Evolutionary conservation across 2,797 vertebrate species (phyloP).

Genomic region (Danio albolineatus): DNA sequence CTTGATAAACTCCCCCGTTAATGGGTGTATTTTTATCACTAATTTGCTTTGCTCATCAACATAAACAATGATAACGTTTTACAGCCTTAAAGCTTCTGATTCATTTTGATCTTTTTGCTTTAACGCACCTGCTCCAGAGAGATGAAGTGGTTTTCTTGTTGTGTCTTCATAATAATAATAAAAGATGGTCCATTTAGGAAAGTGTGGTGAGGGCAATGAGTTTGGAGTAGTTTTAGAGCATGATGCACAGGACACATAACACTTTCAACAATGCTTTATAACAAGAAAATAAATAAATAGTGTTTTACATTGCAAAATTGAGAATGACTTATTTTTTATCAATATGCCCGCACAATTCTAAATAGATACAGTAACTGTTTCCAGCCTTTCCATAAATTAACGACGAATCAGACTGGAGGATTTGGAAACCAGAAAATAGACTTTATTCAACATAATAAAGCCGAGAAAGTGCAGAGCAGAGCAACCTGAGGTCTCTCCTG

Average conservation of each 20-base stretch:
- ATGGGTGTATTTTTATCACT: slow-evolving; percentile 47
- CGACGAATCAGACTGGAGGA: too few relatives aligned
- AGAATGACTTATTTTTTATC: too few relatives aligned
- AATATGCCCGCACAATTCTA: too few relatives aligned
- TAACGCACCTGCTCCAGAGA: not conserved
- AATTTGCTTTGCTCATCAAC: slow-evolving; percentile 41
- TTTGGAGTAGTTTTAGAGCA: not conserved
- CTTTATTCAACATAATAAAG: too few relatives aligned
- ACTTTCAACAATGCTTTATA: not conserved
- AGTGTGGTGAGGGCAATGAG: not conserved
- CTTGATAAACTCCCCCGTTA: slow-evolving; percentile 38
- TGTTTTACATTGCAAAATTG: too few relatives aligned
- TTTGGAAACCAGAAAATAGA: too few relatives aligned
- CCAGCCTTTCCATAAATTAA: too few relatives aligned
- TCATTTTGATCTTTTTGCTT: slow-evolving; percentile 16
- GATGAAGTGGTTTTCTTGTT: not conserved
- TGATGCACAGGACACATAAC: not conserved
- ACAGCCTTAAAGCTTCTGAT: not conserved
- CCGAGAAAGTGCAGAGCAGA: too few relatives aligned
- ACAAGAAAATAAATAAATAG: too few relatives aligned
- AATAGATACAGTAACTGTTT: too few relatives aligned
- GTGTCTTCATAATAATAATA: not conserved
- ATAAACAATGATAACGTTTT: slow-evolving; percentile 38
- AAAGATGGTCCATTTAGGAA: not conserved
- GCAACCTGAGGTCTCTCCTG: too few relatives aligned